Evolutionary conservation across 2,113 vertebrate genomes (phyloP).

Genomic region (Anas platyrhynchos): DNA sequence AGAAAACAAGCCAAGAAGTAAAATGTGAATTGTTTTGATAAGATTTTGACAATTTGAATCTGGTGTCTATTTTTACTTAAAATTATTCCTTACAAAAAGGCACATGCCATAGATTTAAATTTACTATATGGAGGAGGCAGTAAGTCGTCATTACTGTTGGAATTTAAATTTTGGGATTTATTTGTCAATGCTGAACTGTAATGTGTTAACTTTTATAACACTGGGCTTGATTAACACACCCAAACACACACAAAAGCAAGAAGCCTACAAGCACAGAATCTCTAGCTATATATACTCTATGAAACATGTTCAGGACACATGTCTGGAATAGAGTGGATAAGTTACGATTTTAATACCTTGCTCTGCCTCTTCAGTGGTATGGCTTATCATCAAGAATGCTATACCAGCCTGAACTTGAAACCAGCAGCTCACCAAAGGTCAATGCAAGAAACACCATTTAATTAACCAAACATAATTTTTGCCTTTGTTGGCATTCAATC

Average conservation of each 20-base stretch:
- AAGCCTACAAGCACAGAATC: background rate
- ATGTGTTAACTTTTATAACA: background rate
- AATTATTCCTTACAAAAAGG: background rate
- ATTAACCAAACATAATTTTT: background rate
- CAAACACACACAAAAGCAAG: background rate
- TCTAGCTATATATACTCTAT: background rate
- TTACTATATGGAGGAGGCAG: background rate
- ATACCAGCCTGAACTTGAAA: background rate
- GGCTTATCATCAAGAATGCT: background rate
- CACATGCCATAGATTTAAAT: background rate
- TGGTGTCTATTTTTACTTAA: background rate
- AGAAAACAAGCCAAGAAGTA: background rate
- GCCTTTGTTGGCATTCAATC: background rate
- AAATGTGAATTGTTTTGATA: background rate
- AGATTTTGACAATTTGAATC: background rate
- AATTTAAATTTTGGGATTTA: background rate
- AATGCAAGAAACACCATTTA: fast-evolving
- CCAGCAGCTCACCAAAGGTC: background rate
- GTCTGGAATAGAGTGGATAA: fast-evolving
- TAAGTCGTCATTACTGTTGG: background rate
- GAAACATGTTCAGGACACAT: background rate
- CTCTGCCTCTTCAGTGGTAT: background rate
- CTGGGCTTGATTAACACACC: background rate
- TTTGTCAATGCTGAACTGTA: background rate
- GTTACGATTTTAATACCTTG: background rate